Conservation (phyloP, 2,113 vertebrate species). For the Tonatia bakeri region DNA sequence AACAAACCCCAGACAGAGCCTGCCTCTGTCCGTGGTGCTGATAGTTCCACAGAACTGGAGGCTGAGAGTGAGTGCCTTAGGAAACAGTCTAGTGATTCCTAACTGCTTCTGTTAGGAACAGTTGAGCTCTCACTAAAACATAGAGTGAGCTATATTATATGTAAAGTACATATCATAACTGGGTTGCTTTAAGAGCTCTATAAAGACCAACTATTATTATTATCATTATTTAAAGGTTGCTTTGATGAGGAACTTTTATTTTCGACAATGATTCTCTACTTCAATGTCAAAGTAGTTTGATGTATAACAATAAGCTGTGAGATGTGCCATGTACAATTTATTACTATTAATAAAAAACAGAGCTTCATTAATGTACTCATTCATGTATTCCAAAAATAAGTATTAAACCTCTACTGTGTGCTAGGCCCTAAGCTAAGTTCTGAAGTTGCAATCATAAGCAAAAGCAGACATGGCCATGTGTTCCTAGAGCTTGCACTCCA, state of each 20-base stretch:
- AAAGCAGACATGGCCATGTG: neutral
- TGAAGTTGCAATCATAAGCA: neutral
- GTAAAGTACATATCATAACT: neutral
- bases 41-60: neutral
- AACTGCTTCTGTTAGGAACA: neutral
- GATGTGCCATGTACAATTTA: neutral
- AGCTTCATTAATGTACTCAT: neutral
- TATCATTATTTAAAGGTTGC: neutral
- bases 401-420: neutral
- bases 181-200: neutral
- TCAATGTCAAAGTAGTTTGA: constrained; percentile 12
- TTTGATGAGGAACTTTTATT: constrained; percentile 11
- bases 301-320: constrained; percentile 11
- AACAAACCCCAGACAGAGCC: neutral
- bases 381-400: constrained; percentile 9
- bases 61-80: neutral
- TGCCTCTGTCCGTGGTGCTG: neutral
- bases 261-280: constrained; percentile 1
- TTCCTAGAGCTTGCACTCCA: neutral
- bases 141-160: neutral
- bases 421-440: neutral
- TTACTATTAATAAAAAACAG: constrained; percentile 23
- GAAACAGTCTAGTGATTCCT: neutral
- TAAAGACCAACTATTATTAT: neutral
- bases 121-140: neutral